Evolutionary conservation across 2,797 vertebrate genomes (phyloP).

Genomic region (Phylloscopus collybita): DNA sequence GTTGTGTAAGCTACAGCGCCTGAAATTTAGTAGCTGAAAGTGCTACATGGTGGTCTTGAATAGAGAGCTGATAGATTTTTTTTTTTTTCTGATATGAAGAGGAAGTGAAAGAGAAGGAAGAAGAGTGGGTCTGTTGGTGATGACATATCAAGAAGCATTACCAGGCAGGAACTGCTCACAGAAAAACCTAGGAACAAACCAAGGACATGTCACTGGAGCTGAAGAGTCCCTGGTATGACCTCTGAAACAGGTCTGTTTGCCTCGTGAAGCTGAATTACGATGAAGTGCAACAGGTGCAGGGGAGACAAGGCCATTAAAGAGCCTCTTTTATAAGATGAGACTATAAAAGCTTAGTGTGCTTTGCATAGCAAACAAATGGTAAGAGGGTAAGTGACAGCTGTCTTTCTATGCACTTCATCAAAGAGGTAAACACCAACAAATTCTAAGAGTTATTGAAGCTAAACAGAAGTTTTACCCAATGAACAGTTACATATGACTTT

Average conservation of each 20-base stretch:
- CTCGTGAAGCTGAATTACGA: not conserved
- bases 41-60: accelerated
- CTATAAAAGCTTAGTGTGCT: conserved; percentile 24
- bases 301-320: not conserved
- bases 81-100: not conserved
- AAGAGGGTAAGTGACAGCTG: conserved; percentile 23
- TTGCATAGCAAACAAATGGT: not conserved
- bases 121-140: not conserved
- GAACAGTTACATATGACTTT: not conserved
- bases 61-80: not conserved
- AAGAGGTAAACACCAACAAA: not conserved
- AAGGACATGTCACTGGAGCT: not conserved
- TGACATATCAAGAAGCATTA: not conserved
- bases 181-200: not conserved
- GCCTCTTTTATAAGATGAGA: conserved; percentile 4
- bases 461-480: not conserved
- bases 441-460: not conserved
- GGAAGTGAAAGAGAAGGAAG: not conserved
- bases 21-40: not conserved
- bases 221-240: not conserved
- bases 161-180: not conserved
- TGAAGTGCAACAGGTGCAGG: conserved; percentile 37
- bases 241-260: not conserved
- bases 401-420: not conserved
- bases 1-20: not conserved